Percentiles rank a stretch among this genome's conserved stretches.
Evolutionary conservation across 2,113 vertebrate species (phyloP).

Genomic region (Anguilla rostrata): DNA sequence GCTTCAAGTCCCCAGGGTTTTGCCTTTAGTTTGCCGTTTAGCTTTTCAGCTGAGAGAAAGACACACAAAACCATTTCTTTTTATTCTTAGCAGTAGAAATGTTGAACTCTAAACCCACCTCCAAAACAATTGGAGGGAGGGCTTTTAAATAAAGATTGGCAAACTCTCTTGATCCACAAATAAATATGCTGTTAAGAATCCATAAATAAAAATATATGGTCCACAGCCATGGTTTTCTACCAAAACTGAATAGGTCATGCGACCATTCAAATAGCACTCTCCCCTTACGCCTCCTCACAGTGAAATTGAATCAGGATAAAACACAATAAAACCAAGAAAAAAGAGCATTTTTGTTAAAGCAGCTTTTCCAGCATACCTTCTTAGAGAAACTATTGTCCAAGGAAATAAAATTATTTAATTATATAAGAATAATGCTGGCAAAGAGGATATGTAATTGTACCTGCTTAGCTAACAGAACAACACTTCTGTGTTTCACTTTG

Average conservation of each 20-base stretch:
- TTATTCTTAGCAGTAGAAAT: too few relatives aligned
- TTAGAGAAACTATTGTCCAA: not conserved
- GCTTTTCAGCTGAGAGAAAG: too few relatives aligned
- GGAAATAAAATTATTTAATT: not conserved
- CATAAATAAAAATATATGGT: not conserved
- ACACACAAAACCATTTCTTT: too few relatives aligned
- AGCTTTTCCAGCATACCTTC: not conserved
- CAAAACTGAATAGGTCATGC: too few relatives aligned
- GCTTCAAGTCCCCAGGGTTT: too few relatives aligned
- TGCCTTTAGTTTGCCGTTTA: too few relatives aligned
- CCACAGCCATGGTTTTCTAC: not conserved
- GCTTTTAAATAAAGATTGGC: not conserved
- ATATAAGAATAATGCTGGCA: not conserved
- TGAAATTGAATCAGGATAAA: not conserved
- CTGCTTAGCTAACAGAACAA: not conserved
- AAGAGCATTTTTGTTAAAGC: too few relatives aligned
- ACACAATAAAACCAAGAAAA: not conserved
- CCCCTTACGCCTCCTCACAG: not conserved
- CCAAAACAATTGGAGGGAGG: too few relatives aligned
- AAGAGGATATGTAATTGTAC: not conserved
- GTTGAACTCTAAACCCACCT: too few relatives aligned
- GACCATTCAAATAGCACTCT: too few relatives aligned
- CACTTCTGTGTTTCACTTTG: not conserved
- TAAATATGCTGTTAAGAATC: not conserved
- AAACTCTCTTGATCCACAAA: not conserved